Evolutionary conservation across 2,113 vertebrate genomes (phyloP).

Genomic region (Lathamus discolor): DNA sequence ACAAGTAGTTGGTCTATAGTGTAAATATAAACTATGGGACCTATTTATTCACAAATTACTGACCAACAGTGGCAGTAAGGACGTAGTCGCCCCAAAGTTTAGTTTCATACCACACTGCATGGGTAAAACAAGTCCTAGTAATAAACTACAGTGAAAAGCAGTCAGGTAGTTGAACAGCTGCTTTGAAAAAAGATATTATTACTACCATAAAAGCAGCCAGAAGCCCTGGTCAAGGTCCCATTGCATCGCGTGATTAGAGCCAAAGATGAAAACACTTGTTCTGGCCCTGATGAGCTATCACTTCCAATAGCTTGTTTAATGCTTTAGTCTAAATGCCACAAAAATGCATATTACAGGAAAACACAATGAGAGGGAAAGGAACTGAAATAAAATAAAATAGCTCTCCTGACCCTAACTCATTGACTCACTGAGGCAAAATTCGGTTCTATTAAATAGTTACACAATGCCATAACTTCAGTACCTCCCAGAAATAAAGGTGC

Average conservation of each 20-base stretch:
- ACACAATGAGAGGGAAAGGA: background rate
- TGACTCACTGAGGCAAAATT: background rate
- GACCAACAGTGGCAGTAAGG: background rate
- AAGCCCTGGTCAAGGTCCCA: background rate
- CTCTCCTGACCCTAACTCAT: background rate
- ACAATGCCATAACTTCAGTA: background rate
- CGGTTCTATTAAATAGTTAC: background rate
- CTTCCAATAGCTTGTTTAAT: background rate
- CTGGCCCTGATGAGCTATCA: background rate
- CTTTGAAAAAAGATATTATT: background rate
- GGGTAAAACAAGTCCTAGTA: background rate
- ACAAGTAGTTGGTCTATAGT: background rate
- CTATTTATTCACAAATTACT: background rate
- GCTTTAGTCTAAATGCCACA: background rate
- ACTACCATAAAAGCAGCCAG: background rate
- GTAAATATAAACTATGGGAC: background rate
- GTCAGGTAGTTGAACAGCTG: background rate
- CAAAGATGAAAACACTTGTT: background rate
- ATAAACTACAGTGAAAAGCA: background rate
- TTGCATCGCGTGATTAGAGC: background rate
- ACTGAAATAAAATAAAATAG: background rate
- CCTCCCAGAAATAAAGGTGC: background rate
- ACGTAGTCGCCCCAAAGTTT: background rate
- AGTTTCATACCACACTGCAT: background rate
- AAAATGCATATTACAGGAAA: background rate